These are phyloP conservation scores for Channa striata DNA, from an alignment of 2,797 vertebrate genomes.

Conservation along the genomic window DNA sequence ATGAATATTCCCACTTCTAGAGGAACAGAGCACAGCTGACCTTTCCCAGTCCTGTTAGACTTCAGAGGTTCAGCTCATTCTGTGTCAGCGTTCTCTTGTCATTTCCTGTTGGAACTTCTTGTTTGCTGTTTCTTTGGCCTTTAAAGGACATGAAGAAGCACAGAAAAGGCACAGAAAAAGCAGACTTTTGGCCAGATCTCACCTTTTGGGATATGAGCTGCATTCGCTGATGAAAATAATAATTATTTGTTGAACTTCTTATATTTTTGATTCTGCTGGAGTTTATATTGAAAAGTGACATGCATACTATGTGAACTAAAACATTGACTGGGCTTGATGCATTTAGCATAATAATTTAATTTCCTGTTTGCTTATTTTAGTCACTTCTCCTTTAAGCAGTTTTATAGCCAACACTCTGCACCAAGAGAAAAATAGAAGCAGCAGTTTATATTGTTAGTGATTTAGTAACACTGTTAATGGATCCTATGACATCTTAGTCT, in stretches of 20 bases:
- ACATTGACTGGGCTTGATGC: conserved; percentile 10
- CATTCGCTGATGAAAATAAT: too few relatives aligned
- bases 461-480: not conserved
- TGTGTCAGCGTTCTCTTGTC: not conserved
- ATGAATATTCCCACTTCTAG: not conserved
- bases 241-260: not conserved
- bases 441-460: not conserved
- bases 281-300: not conserved
- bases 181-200: not conserved
- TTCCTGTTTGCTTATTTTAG: not conserved
- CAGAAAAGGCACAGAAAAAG: fast-evolving
- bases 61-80: not conserved
- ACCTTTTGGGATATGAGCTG: not conserved
- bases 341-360: not conserved
- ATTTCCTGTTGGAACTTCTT: conserved; percentile 1
- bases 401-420: not conserved
- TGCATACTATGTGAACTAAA: not conserved
- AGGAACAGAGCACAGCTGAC: not conserved
- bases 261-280: not conserved
- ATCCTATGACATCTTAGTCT: not conserved
- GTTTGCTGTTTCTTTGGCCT: not conserved
- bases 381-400: not conserved
- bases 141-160: not conserved
- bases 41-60: not conserved
- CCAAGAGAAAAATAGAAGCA: not conserved